Base-by-base conservation (phyloP, 1,140 invertebrate species). In the Dufourea novaeangliae region DNA sequence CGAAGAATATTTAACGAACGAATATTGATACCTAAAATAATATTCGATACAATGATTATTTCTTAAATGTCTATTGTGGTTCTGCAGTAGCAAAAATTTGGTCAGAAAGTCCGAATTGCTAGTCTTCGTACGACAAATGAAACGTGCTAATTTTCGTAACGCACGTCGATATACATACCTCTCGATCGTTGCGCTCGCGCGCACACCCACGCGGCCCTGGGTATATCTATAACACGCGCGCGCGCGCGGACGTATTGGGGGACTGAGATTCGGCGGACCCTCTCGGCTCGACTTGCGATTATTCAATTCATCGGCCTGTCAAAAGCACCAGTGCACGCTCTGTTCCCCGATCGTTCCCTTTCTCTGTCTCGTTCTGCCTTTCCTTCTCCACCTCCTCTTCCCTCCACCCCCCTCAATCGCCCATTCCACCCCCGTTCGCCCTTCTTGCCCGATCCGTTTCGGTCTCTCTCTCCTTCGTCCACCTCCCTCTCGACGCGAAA, bases 231-330 rank as follows among this genome's bases (percentile, higher is more conserved):
- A 69, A 69, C 69, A 76, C 52, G n/a, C n/a, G n/a, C n/a, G n/a
- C n/a, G n/a, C n/a, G n/a, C 34, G 67, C 64, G 61, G 83, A 85
- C 83, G 82, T 90, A 91, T 91, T 88, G 88, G 87, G n/a, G 89
- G 90, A 90, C 91, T 92, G 91, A 92, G 91, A 92, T 92, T 92
- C 87, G 78, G 84, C 84, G 89, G 86, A 89, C 87, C 91, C 90
- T 87, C 88, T 90, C 91, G 89, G 91, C 91, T 92, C 91, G 91
- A 92, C 92, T 93, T 92, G 92, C 92, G 92, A 93, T 93, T 93
- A 93, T 93, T 93, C 92, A 93, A 93, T 93, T 93, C 92, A 93
- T 93, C 92, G 91, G 91, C 92, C 92, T 93, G 92, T 93, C 92
- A 93, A 92, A 93, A 93, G 91, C 92, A 93, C 92, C 92, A 92